Percentiles rank a stretch among this genome's conserved stretches.
These are phyloP conservation scores for Chlorocebus sabaeus DNA, from an alignment of 2,113 vertebrate genomes.

Conservation along the genomic window DNA sequence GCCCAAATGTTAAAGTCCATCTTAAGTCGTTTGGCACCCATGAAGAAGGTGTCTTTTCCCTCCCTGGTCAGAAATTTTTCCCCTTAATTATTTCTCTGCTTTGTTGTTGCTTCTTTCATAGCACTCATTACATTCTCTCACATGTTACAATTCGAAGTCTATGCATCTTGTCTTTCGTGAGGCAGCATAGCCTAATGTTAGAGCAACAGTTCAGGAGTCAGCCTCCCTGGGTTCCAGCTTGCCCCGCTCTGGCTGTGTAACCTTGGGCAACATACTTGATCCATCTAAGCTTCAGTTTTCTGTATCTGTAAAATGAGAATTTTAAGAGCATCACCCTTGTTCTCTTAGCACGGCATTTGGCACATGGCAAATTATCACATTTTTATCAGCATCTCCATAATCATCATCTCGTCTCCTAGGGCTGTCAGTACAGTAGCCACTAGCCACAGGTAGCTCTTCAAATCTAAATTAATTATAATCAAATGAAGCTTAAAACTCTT, in stretches of 20 bases:
- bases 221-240: neutral
- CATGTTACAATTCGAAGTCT: neutral
- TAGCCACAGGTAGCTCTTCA: neutral
- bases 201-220: neutral
- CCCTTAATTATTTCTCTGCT: neutral
- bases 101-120: neutral
- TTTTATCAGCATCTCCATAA: neutral
- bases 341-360: neutral
- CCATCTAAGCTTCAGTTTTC: neutral
- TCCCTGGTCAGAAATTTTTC: neutral
- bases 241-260: neutral
- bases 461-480: neutral
- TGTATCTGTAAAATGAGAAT: neutral
- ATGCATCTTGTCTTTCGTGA: neutral
- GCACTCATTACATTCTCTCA: neutral
- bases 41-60: neutral
- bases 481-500: neutral
- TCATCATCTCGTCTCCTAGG: neutral
- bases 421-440: neutral
- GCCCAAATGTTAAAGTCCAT: neutral
- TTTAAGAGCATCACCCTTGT: neutral
- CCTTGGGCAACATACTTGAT: neutral
- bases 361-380: neutral
- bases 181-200: neutral
- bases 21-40: neutral